Evolutionary conservation across 2,888 invertebrate species (phyloP), one percentile per base, ranked within the genome.

Genomic region (Neoitamus cyanurus): DNA sequence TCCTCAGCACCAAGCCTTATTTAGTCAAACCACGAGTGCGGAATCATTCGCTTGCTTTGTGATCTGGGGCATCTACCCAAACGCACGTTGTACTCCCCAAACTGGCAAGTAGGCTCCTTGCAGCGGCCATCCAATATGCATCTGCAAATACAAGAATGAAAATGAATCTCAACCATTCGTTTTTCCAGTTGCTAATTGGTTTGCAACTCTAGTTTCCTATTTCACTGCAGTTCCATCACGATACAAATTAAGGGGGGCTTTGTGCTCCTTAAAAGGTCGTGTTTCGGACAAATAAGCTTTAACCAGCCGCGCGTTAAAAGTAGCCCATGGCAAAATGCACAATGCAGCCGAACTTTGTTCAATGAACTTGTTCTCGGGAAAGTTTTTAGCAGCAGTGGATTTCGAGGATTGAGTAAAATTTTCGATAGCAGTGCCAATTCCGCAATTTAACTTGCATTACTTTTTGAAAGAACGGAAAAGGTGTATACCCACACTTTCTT

Each of bases 51-150:
- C 34, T 80, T 80, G 31, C 31, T 58, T n/a, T 58, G 80, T 34
- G 80, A 58, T 68, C 68, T 48, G n/a, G 91, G 91, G 85, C 91
- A 91, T n/a, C 91, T 89, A n/a, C 91, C 91, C 13, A 86, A 87
- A 69, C 87, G 87, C 34, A 78, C 86, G 84, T 87, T 89, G 68
- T 90, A 91, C 2, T 87, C 83, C 34, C 91, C 91, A 80, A 88
- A 89, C 75, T 88, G 90, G 86, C 90, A 91, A 31, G 88, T 88
- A 13, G 91, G 91, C 15, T 87, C 86, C 85, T 87, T 89, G 86
- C 90, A 90, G 15, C 88, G 88, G n/a, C 88, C 87, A 15, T 87
- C 88, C n/a, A 87, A 87, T 28, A 91, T 89, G 86, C 91, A 91
- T 42, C 91, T 90, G 72, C 3, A 87, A 86, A 34, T 37, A 30